These are phyloP conservation scores for Notamacropus eugenii DNA, from an alignment of 2,797 vertebrate species.

Conservation along the genomic window DNA sequence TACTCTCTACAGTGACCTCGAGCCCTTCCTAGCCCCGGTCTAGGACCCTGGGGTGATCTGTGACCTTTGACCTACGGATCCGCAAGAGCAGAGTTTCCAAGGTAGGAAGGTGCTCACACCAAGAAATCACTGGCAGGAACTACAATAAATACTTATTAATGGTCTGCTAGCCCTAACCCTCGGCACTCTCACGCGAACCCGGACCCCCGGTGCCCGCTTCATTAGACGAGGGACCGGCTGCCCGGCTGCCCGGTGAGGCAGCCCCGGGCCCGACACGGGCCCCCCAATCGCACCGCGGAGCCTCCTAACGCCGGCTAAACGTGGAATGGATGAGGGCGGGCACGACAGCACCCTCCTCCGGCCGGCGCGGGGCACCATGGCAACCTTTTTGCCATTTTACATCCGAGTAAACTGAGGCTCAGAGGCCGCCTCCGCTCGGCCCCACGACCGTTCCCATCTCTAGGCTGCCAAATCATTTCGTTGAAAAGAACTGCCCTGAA, in stretches of 20 bases:
- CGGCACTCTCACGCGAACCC: not conserved
- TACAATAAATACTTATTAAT: too few relatives aligned
- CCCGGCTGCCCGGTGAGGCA: too few relatives aligned
- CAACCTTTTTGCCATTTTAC: not conserved
- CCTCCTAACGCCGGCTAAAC: too few relatives aligned
- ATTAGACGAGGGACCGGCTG: too few relatives aligned
- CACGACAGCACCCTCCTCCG: too few relatives aligned
- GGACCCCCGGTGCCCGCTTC: too few relatives aligned
- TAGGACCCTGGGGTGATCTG: not conserved
- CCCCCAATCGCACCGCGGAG: too few relatives aligned
- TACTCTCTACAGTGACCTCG: not conserved
- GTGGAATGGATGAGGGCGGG: too few relatives aligned
- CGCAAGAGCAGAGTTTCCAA: not conserved
- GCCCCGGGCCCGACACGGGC: too few relatives aligned
- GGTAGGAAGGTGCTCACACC: not conserved
- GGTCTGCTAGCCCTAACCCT: not conserved
- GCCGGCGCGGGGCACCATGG: accelerated
- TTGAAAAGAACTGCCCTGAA: too few relatives aligned
- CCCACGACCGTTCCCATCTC: too few relatives aligned
- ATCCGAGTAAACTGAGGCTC: not conserved
- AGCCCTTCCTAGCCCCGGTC: not conserved
- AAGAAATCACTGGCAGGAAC: not conserved
- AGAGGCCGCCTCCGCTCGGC: not conserved
- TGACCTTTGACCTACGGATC: too few relatives aligned
- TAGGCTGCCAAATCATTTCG: not conserved